These are phyloP conservation scores for Drosophila trichaetosa DNA, from an alignment of 2,888 invertebrate species.

Conservation along the genomic window DNA sequence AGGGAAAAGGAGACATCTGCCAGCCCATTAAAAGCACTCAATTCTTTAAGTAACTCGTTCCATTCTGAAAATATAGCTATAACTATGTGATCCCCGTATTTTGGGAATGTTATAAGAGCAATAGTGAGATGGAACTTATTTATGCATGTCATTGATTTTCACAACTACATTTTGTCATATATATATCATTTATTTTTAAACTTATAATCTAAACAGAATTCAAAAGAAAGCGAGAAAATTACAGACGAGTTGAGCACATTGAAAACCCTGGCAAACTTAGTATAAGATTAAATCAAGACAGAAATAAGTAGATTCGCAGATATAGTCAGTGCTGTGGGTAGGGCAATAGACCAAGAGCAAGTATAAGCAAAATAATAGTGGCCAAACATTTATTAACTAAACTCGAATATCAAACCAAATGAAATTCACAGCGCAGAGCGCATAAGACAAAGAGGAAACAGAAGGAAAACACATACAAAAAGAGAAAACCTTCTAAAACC, in stretches of 20 bases:
- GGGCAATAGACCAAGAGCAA: constrained; percentile 8
- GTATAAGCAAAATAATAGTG: constrained; percentile 45
- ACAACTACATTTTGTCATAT: not conserved
- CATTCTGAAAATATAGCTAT: not conserved
- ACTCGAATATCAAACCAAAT: constrained; percentile 64
- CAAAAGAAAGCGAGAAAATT: constrained; percentile 4
- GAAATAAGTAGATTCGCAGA: constrained; percentile 3
- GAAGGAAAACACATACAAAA: not conserved
- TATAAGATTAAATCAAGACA: constrained; percentile 25
- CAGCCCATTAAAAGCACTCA: not conserved
- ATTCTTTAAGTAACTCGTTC: not conserved
- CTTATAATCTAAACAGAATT: constrained; percentile 11
- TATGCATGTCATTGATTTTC: not conserved
- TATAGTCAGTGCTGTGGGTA: constrained; percentile 2
- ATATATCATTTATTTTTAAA: constrained; percentile 7
- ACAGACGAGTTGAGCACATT: constrained; percentile 9
- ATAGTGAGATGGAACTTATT: not conserved
- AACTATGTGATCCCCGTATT: not conserved
- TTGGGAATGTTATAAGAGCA: not conserved
- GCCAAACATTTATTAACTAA: constrained; percentile 69
- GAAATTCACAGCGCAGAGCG: constrained; percentile 18
- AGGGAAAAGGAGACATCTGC: not conserved
- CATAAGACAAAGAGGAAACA: not conserved
- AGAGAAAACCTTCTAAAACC: not conserved
- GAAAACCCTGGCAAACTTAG: constrained; percentile 24